Evolutionary conservation across 2,888 invertebrate genomes (phyloP), one percentile per base, ranked within the genome.

Genomic region (Perithous albicinctus): DNA sequence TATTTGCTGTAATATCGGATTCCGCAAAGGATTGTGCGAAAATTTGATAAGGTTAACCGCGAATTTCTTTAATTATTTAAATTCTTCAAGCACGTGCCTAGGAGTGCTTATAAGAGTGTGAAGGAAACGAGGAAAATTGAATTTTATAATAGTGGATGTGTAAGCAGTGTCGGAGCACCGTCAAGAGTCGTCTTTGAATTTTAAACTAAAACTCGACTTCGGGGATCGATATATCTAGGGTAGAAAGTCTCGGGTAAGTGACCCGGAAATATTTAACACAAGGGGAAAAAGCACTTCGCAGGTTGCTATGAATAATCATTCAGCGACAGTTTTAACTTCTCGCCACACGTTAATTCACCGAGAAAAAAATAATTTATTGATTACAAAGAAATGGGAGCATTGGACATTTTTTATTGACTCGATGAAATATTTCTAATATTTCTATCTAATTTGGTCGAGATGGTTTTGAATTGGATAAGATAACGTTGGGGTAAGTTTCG

Each of bases 171-270:
- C 43, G 10, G 32, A n/a, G 10, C 1, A 15, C 10, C 51, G 18
- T 15, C 29, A 38, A 26, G 7, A 20, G 46, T 35, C 46, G 29
- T 61, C 46, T 43, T 10, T 59, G 64, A 72, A 78, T 78, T 64
- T 78, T 35, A 67, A 67, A 67, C 51, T 12, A 18, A 32, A 35
- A 35, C 48, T 51, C 51, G 51, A 23, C 6, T 51, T 29, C 10
- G 12, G 20, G 59, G 26, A 15, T 32, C 18, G 46, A 10, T 29
- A n/a, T 12, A 26, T 51, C 23, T 23, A 7, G 18, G 15, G 29
- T 48, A 5, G 32, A 32, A 56, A 20, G 18, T 23, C 43, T 46
- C 32, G 46, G 29, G n/a, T 8, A 41, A 41, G 18, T 41, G 23
- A 59, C 43, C 12, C 59, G 35, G 12, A 35, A 26, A 69, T 51